Base-by-base conservation (phyloP, 2,888 invertebrate genomes). In the Ametastegia equiseti region DNA sequence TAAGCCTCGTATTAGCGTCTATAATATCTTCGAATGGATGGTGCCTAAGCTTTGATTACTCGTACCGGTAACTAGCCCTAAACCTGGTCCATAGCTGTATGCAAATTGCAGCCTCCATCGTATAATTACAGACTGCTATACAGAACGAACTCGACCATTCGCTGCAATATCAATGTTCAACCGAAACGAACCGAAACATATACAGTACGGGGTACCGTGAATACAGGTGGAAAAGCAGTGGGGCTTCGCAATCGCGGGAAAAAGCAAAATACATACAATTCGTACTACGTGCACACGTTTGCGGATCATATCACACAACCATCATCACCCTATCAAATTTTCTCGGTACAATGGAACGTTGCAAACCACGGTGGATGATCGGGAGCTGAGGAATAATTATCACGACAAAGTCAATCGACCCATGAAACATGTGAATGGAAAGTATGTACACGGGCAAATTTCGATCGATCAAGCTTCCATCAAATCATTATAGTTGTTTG, bases 61-160 rank as follows among this genome's bases (percentile, higher is more conserved):
- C 27, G 50, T 19, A 50, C 15, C 23, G 45, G 19, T 54, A 54
- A 75, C 50, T 23, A 54, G 15, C 50, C 36, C 50, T 54, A 50
- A 75, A 36, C 50, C 80, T 36, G 50, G 69, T 80, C 69, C 80
- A 45, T 13, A 50, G 23, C 23, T 67, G 69, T 69, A 80, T 80
- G 69, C 67, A 80, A 80, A 80, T 80, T 67, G 19, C 45, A 50
- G 50, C 67, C 54, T 15, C 19, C 36, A 75, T 54, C 75, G 50
- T 75, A 75, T 75, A 75, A 75, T 54, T 75, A 75, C 75, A 15
- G 36, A 75, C 47, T 73, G 73, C 73, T 33, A n/a, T n/a, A 75
- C 75, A 33, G 23, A 54, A 36, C 33, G 75, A 54, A 54, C 75
- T 54, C 36, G 75, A 54, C 36, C 75, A 75, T 36, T 19, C 39